phyloP scores from a whole-genome alignment of 2,888 invertebrate species.

The Baccha elongata region DNA sequence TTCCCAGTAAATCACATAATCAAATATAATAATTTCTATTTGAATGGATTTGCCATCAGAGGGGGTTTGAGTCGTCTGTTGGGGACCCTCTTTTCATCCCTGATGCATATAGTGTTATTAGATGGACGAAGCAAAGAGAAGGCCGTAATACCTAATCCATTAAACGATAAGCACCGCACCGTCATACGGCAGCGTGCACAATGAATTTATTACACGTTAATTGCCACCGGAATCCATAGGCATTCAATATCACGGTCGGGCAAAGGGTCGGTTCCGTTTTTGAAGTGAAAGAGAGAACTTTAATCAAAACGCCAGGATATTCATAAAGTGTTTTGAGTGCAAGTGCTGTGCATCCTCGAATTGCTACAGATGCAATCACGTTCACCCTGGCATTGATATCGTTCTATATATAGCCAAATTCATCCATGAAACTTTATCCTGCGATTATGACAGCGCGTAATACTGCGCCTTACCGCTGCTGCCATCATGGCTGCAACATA shows the following conservation, averaged over 20 bases:
- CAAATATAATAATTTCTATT: constrained; percentile 71
- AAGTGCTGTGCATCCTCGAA: constrained; percentile 43
- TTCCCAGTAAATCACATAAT: constrained; percentile 71
- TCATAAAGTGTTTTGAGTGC: constrained; percentile 29
- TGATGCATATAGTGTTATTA: constrained; percentile 16
- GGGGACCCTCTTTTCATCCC: neutral
- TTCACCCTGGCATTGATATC: constrained; percentile 12
- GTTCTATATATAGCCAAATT: constrained; percentile 11
- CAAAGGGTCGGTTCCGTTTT: neutral
- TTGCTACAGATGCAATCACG: constrained; percentile 17
- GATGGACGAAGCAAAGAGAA: constrained; percentile 25
- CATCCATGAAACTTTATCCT: constrained; percentile 57
- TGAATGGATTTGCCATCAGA: constrained; percentile 30
- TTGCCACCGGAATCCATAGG: constrained; percentile 59
- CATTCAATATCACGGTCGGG: constrained; percentile 1
- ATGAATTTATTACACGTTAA: constrained; percentile 70
- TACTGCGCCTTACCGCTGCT: neutral
- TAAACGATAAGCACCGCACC: constrained; percentile 65
- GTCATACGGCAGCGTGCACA: constrained; percentile 20
- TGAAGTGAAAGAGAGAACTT: constrained; percentile 6
- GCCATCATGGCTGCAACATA: constrained; percentile 4
- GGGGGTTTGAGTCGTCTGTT: neutral
- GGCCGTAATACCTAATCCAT: constrained; percentile 67
- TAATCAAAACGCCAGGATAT: constrained; percentile 47
- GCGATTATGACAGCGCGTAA: constrained; percentile 56